Evolutionary conservation across 2,113 vertebrate species (phyloP), one percentile per base, ranked within the genome.

Genomic region (Cebidichthys violaceus): DNA sequence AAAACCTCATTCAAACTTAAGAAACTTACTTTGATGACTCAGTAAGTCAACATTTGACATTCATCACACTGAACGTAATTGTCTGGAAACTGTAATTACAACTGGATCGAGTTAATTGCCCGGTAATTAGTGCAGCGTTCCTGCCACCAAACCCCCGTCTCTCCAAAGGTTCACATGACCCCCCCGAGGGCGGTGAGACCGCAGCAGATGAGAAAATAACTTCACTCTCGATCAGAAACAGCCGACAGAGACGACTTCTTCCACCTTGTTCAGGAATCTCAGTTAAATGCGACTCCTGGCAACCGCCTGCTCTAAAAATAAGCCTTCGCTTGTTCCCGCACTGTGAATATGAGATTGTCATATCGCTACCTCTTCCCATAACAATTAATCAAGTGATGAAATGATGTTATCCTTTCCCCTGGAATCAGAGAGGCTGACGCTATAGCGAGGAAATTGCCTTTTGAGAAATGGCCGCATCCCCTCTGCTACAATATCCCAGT

Each of bases 321-420:
- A 85, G 29, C 87, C 73, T 3, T 0, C n/a, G 64, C 86, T 81
- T 37, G 90, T 90, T 92, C 86, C 89, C 43, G 82, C 85, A 84
- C 83, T 84, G 88, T 90, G 90, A 85, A 93, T 91, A 87, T 88
- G 86, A 94, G 92, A 90, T 92, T 92, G 91, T 87, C 92, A 87
- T 90, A 93, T 93, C 89, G 39, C 90, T 85, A 79, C 88, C 86
- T 77, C 88, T 91, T 91, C 89, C 90, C 92, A 88, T 90, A 94
- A 92, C 92, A 93, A 94, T 93, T 93, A 92, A 94, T 94, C 93
- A 93, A 91, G 87, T 71, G 84, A 86, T 88, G 90, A 90, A 93
- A 92, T 75, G 64, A 89, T 86, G 86, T 91, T 90, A 90, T 74
- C 74, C 76, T 85, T 81, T 89, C 90, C 91, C 86, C 62, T 33